Evolutionary conservation across 2,888 invertebrate species (phyloP), one percentile per base, ranked within the genome.

Genomic region (Balanococcus diminutus): DNA sequence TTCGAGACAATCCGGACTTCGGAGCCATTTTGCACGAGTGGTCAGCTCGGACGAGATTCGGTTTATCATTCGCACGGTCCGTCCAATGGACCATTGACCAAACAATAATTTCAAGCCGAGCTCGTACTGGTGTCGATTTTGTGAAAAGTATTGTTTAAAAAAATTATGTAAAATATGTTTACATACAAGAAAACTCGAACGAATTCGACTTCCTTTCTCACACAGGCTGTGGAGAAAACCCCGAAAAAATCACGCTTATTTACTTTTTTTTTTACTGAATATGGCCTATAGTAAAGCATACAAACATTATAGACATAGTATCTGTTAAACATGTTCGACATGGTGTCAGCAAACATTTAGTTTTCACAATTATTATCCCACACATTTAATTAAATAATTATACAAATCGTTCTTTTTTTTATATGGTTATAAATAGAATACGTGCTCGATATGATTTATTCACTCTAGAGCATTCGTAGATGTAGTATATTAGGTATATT

Each of bases 111-210:
- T 56, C 9, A 9, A 22, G 22, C 4, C 56, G 22, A 22, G 67
- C 28, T 67, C 67, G 19, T 56, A 8, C 19, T 1, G 4, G 14
- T 28, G 67, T 3, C 28, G 16, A 79, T 22, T n/a, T 36, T 36
- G 75, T 79, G 32, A 79, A 79, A 67, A 28, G 28, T 36, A 36
- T 79, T 79, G 75, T 79, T 79, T 79, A 19, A 32, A 67, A 32
- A n/a, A 79, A 79, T 36, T 79, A 79, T 79, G 75, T 79, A 79
- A 79, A 79, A 79, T 79, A 79, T 79, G 75, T 79, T 79, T 79
- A 79, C 75, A 19, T 36, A 36, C 31, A 79, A 36, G 75, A 79
- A 79, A 79, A 79, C 2, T 79, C 75, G 67, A 61, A 61, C 61
- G n/a, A 75, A 32, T 51, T 32, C 75, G 31, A 79, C 75, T 79